Percentiles rank a stretch among this genome's conserved stretches.
These are phyloP conservation scores for Acleris holmiana DNA, from an alignment of 2,888 invertebrate species.

Conservation along the genomic window DNA sequence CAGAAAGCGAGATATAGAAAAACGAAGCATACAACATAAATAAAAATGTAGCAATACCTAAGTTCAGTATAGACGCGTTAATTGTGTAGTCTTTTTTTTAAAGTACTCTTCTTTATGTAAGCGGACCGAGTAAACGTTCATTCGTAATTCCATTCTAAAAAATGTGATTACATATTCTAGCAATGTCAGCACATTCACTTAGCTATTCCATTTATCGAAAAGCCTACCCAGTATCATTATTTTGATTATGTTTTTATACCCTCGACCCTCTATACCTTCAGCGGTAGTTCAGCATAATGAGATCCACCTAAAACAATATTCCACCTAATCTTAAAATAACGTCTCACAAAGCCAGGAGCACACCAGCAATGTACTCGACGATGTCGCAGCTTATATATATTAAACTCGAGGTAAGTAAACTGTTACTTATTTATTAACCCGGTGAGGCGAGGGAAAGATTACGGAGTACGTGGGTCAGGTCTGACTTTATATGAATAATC, in stretches of 20 bases:
- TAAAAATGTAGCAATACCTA: no score
- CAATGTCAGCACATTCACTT: not conserved
- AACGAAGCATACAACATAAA: no score
- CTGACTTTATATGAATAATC: constrained; percentile 43
- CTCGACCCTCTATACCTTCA: constrained; percentile 1
- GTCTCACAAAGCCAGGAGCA: constrained; percentile 12
- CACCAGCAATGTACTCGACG: constrained; percentile 12
- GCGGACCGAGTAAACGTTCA: no score
- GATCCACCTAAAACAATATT: constrained; percentile 14
- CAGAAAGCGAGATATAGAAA: no score
- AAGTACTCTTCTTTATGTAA: no score
- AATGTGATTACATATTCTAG: no score
- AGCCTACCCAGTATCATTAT: no score
- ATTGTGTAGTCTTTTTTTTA: no score
- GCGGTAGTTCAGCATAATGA: constrained; percentile 10
- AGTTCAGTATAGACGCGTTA: no score
- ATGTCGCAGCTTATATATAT: constrained; percentile 16
- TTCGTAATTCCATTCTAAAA: no score
- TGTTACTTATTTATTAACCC: constrained; percentile 37
- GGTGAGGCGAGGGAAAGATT: constrained; percentile 33
- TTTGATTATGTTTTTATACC: constrained; percentile 16
- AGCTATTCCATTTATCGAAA: not conserved
- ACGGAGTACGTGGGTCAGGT: constrained; percentile 26
- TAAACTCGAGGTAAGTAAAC: constrained; percentile 26
- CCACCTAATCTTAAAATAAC: constrained; percentile 16